Evolutionary conservation across 1,140 invertebrate species (phyloP).

Genomic region (Rhizoglyphus robini): DNA sequence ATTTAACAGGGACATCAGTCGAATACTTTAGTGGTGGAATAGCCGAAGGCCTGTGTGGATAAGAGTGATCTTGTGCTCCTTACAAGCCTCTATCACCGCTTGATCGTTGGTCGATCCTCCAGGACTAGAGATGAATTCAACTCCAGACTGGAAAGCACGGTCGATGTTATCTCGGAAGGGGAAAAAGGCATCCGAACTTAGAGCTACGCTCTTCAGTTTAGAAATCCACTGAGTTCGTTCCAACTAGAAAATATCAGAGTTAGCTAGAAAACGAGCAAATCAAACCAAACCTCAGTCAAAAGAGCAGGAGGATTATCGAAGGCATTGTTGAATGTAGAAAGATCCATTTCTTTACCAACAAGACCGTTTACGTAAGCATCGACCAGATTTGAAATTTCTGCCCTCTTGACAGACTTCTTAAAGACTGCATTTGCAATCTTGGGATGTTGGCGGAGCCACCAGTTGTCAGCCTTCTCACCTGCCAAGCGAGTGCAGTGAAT

Average conservation of each 20-base stretch:
- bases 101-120: conserved; percentile 83
- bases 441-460: conserved; percentile 92
- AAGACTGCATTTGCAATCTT: conserved; percentile 71
- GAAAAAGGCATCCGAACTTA: conserved; percentile 98
- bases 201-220: conserved; percentile 63
- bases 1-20: too few relatives aligned
- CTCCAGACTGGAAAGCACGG: conserved; percentile 78
- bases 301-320: conserved; percentile 58
- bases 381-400: conserved; percentile 87
- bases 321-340: conserved; percentile 48
- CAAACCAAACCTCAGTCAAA: conserved; percentile 43
- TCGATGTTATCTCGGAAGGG: conserved; percentile 97
- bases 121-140: conserved; percentile 79
- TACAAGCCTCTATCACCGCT: conserved; percentile 76
- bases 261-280: not conserved
- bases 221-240: conserved; percentile 66
- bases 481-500: conserved; percentile 95
- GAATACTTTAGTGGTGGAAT: conserved; percentile 77
- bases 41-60: conserved; percentile 79
- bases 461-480: conserved; percentile 93
- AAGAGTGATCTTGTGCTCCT: conserved; percentile 75
- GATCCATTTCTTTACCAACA: conserved; percentile 61
- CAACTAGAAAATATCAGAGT: not conserved
- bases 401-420: conserved; percentile 71
- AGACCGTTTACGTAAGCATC: conserved; percentile 87